A percentile compares a stretch with the other conserved stretches of the same genome.
Conservation (phyloP, 2,888 invertebrate genomes). For the Plebejus melissa region DNA sequence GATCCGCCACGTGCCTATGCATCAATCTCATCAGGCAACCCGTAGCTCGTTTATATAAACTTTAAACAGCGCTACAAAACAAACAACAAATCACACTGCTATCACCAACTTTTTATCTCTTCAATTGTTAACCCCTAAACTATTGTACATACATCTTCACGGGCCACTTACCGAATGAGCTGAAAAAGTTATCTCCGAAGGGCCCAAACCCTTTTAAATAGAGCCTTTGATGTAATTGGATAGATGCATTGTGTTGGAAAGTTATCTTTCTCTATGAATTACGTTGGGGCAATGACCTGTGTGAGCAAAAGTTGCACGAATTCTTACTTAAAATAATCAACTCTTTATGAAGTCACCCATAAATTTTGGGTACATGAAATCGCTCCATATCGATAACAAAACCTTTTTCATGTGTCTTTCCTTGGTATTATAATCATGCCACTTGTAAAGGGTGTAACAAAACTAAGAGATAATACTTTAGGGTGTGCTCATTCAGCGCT, state of each 20-base stretch:
- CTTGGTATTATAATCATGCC: no score
- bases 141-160: conserved; percentile 68
- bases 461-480: no score
- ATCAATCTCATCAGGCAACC: background rate
- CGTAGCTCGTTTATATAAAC: background rate
- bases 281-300: background rate
- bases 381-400: no score
- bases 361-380: no score
- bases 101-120: conserved; percentile 1
- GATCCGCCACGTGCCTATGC: no score
- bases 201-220: conserved; percentile 34
- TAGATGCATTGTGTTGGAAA: background rate
- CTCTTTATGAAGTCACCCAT: no score
- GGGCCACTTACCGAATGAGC: conserved; percentile 73
- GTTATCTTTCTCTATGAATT: background rate
- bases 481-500: no score
- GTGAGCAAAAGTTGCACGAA: background rate
- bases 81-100: background rate
- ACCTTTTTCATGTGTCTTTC: no score
- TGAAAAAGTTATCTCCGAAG: conserved; percentile 71
- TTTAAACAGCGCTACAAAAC: background rate
- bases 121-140: conserved; percentile 40
- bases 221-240: background rate
- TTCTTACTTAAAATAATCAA: background rate
- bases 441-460: no score